phyloP scores from a whole-genome alignment of 2,888 invertebrate genomes.

The Philopedon plagiatum region DNA sequence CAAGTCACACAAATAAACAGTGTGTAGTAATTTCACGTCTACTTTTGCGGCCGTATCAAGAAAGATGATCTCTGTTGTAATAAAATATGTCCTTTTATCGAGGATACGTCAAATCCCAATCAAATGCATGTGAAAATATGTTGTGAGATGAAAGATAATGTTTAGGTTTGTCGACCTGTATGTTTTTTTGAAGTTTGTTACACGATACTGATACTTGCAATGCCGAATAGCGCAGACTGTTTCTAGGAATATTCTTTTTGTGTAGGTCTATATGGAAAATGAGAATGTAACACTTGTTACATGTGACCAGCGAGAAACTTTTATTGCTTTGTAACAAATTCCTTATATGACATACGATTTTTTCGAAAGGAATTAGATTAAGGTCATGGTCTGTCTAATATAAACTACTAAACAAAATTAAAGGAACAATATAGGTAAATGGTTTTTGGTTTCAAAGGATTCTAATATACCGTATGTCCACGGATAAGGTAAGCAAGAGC shows the following conservation, averaged over 20 bases:
- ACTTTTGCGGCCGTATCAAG: constrained; percentile 20
- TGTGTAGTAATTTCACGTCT: constrained; percentile 16
- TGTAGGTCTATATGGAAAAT: constrained; percentile 16
- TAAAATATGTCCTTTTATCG: constrained; percentile 62
- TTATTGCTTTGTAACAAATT: constrained; percentile 4
- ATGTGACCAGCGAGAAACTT: background rate
- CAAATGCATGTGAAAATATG: constrained; percentile 60
- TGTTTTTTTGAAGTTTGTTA: constrained; percentile 43
- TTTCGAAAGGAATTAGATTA: too few species aligned
- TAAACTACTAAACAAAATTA: too few species aligned
- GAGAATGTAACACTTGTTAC: constrained; percentile 11
- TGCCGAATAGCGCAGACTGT: constrained; percentile 9
- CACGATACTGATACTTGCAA: constrained; percentile 35
- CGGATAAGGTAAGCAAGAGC: too few species aligned
- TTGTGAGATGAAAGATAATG: constrained; percentile 59
- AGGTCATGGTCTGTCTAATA: background rate
- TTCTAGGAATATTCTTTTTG: constrained; percentile 13
- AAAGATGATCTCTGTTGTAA: constrained; percentile 53
- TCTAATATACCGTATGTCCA: too few species aligned
- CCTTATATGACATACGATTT: background rate
- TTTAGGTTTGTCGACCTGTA: constrained; percentile 48
- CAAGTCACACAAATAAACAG: constrained; percentile 48
- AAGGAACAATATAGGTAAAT: too few species aligned
- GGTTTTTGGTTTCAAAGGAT: too few species aligned
- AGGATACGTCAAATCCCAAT: constrained; percentile 60